Conservation (phyloP, 2,888 invertebrate species). For the Melieria picta region DNA sequence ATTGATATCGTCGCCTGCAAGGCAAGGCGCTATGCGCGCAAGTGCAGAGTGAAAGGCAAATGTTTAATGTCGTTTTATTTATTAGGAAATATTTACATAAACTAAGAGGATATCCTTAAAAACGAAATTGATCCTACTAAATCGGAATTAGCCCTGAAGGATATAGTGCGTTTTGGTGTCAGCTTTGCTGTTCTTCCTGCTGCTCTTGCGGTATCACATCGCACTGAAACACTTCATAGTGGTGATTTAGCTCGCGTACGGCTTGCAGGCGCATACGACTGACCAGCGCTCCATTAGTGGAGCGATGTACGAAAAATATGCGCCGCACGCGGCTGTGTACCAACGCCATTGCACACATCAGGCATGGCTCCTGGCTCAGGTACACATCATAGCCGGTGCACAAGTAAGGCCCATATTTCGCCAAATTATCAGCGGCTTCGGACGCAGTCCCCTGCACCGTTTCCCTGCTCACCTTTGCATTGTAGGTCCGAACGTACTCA, state of each 20-base stretch:
- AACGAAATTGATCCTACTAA: no score
- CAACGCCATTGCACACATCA: slow-evolving; percentile 96
- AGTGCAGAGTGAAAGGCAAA: background rate
- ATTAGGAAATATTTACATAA: background rate
- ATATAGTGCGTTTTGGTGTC: no score
- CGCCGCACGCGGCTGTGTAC: slow-evolving; percentile 87
- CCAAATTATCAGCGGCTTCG: slow-evolving; percentile 57
- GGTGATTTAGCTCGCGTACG: slow-evolving; percentile 85
- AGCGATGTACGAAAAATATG: slow-evolving; percentile 78
- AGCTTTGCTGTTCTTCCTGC: no score
- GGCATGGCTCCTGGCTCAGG: slow-evolving; percentile 86
- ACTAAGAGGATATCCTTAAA: no score
- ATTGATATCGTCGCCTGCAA: slow-evolving; percentile 70
- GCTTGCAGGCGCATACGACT: slow-evolving; percentile 80
- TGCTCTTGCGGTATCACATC: no score
- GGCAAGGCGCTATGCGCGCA: slow-evolving; percentile 45
- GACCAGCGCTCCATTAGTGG: slow-evolving; percentile 75
- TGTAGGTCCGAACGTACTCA: slow-evolving; percentile 49
- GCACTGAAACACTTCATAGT: slow-evolving; percentile 76
- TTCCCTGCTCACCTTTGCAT: slow-evolving; percentile 47
- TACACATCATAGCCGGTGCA: slow-evolving; percentile 91
- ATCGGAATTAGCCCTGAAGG: no score
- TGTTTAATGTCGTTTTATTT: background rate
- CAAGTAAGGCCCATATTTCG: slow-evolving; percentile 74
- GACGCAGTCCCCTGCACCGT: slow-evolving; percentile 53